Conservation (phyloP, 2,113 vertebrate genomes). For the Ivindomyrus marchei region DNA sequence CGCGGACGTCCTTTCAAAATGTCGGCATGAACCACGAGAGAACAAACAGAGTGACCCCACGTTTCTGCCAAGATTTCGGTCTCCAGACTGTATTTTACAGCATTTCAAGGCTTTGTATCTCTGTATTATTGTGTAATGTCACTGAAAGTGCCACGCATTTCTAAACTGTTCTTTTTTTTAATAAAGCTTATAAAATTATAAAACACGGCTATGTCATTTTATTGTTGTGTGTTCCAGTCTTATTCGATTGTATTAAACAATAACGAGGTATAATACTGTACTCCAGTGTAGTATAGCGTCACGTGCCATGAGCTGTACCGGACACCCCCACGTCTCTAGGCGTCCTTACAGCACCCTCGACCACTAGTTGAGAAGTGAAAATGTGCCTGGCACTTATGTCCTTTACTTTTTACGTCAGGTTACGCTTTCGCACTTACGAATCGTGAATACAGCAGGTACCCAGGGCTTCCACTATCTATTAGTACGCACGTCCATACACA, state of each 20-base stretch:
- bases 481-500: neutral
- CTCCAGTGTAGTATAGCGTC: neutral
- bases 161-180: slow-evolving; percentile 43
- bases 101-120: slow-evolving; percentile 65
- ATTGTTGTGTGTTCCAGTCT: neutral
- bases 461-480: too few species aligned
- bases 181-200: slow-evolving; percentile 52
- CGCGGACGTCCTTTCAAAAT: slow-evolving; percentile 32
- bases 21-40: slow-evolving; percentile 8
- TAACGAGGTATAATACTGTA: neutral
- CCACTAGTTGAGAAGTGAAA: neutral
- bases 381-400: neutral
- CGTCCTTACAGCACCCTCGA: neutral
- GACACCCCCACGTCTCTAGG: neutral
- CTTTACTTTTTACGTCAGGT: neutral
- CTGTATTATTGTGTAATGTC: slow-evolving; percentile 50
- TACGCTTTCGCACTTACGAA: neutral
- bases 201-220: neutral
- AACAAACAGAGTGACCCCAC: neutral
- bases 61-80: slow-evolving; percentile 29
- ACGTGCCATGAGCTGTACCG: neutral
- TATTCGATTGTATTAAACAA: neutral
- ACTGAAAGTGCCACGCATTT: slow-evolving; percentile 36
- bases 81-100: slow-evolving; percentile 43
- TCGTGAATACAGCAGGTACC: neutral